Evolutionary conservation across 2,888 invertebrate genomes (phyloP), one percentile per base, ranked within the genome.

Genomic region (Drosophila vallismaia): DNA sequence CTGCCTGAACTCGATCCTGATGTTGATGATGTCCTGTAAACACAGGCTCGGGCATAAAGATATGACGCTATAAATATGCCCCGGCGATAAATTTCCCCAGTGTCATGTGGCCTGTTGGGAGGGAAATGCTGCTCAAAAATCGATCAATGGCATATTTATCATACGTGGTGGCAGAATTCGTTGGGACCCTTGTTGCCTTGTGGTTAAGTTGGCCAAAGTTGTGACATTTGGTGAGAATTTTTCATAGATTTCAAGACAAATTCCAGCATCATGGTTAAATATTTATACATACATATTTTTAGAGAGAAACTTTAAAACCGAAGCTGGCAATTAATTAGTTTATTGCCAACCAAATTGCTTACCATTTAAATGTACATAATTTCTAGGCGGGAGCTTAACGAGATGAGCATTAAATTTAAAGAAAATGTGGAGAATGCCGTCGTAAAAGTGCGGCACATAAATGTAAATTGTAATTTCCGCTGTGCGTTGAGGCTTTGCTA

Each of bases 121-220:
- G 40, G 42, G 48, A 31, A 24, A 48, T 29, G 50, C 59, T 74
- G 84, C 80, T 88, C 89, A 88, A 88, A 85, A 83, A 88, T 89
- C 88, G 86, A 85, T 85, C 84, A 85, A 84, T 84, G 89, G 88
- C 84, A 84, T 88, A 88, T 88, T 84, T 88, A 84, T 86, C 88
- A 86, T 74, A 79, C 86, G 82, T 87, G 77, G 68, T 51, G 12
- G 31, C 36, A 14, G 52, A 38, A 45, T 60, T 72, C 29, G 62
- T 36, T 36, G 51, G 51, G 12, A 46, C 46, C 24, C 72, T 48
- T 10, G 36, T 42, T 2, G 12, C 33, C 40, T 8, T 53, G 69
- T 26, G 73, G 69, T 72, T 70, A 12, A 57, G 19, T 46, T 46
- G n/a, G 9, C 10, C 8, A 33, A 68, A 54, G 28, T 54, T 45